Percentiles rank a stretch among this genome's conserved stretches.
Conservation (phyloP, 2,888 invertebrate genomes). For the Polyommatus iphigenia region DNA sequence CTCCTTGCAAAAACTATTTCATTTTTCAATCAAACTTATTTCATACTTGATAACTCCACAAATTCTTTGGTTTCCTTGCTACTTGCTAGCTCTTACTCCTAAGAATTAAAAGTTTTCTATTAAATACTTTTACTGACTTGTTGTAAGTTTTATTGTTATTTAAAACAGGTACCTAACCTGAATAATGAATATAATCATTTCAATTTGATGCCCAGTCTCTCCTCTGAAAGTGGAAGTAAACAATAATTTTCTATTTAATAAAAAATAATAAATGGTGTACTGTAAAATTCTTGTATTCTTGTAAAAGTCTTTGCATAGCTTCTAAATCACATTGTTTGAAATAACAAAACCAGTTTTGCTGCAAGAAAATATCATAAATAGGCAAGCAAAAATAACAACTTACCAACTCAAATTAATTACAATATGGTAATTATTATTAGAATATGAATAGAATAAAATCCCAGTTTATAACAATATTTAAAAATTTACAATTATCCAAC, state of each 20-base stretch:
- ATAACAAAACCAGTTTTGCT: not conserved
- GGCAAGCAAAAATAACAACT: not conserved
- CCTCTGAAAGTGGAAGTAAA: not conserved
- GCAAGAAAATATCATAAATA: not conserved
- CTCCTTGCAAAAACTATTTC: not conserved
- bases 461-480: not conserved
- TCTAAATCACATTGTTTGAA: not conserved
- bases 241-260: not conserved
- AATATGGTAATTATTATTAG: not conserved
- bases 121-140: too few relatives aligned
- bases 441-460: not conserved
- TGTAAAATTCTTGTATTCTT: not conserved
- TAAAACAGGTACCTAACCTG: not conserved
- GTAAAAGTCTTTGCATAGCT: not conserved
- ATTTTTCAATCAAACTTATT: not conserved
- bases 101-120: too few relatives aligned
- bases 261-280: too few relatives aligned
- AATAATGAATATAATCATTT: not conserved
- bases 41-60: too few relatives aligned
- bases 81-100: not conserved
- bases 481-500: not conserved
- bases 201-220: not conserved
- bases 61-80: not conserved
- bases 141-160: too few relatives aligned
- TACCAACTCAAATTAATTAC: not conserved